Base-by-base conservation (phyloP, 2,113 vertebrate genomes). In the Ivindomyrus marchei region DNA sequence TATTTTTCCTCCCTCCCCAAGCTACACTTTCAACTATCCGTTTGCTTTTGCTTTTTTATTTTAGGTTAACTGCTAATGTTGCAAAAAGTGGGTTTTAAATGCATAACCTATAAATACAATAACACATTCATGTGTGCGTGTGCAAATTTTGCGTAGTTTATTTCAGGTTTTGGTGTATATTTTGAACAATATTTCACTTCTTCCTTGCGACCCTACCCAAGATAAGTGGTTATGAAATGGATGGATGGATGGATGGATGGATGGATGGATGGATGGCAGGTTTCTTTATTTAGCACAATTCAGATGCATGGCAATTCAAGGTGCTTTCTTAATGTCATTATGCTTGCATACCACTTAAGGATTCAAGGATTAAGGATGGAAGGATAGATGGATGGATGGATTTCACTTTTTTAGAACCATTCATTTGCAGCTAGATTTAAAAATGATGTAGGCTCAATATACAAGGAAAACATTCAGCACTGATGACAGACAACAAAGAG, bases 1-100 rank as follows among this genome's bases (percentile, higher is more conserved):
- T 70, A 87, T 56, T 84, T 89, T 52, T 47, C 90, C 86, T 46
- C 86, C 58, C 52, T 90, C 62, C 62, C 42, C 15, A 87, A 87
- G n/a, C 46, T 87, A 21, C 45, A 86, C 42, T 56, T 70, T 85
- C 89, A 84, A 66, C 52, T 70, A 53, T 89, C 8, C 62, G 3
- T 27, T 17, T 19, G 13, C 21, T 24, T 88, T 36, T 56, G 7
- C 87, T 36, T 70, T 21, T 36, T 27, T 49, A 27, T 24, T 66
- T 24, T 21, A 10, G 24, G 3, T 53, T 66, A 9, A 24, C 17
- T 50, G 53, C 58, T 46, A 42, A 21, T 31, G 13, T 85, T 80
- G 74, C 36, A 19, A 42, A 39, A 39, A 4, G 13, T 42, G 31
- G 36, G 13, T 42, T 80, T 42, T 19, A 80, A 80, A 80, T 80